Conservation (phyloP, 2,797 vertebrate species). For the Hypotaenidia philippensis region DNA sequence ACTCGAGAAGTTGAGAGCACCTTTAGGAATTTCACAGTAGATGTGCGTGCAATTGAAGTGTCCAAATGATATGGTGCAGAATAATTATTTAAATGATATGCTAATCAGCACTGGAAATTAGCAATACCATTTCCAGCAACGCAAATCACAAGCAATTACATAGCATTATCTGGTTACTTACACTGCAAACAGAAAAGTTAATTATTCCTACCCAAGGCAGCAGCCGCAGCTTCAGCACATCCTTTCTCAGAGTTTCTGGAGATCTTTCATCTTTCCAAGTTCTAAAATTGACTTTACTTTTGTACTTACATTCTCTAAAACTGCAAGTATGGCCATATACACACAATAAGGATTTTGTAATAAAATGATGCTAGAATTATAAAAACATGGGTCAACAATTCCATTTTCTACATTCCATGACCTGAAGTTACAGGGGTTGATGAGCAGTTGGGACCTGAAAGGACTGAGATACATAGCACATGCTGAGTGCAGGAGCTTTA, state of each 20-base stretch:
- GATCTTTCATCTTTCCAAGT: neutral
- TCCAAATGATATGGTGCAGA: slow-evolving; percentile 42
- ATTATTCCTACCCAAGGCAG: slow-evolving; percentile 29
- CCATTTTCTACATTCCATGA: neutral
- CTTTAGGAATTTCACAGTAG: slow-evolving; percentile 52
- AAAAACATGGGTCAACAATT: neutral
- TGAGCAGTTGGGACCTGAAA: neutral
- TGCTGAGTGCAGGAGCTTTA: neutral
- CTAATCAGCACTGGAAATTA: slow-evolving; percentile 64
- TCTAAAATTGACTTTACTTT: slow-evolving; percentile 22
- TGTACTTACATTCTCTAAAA: neutral
- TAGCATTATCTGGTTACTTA: slow-evolving; percentile 62
- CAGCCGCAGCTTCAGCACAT: neutral
- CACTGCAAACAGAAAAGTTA: slow-evolving; percentile 26
- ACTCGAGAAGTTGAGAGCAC: neutral
- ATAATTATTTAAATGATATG: slow-evolving; percentile 67
- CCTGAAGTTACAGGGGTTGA: neutral
- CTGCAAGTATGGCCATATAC: neutral
- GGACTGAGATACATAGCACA: neutral
- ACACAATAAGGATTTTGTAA: neutral
- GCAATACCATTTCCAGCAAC: slow-evolving; percentile 56
- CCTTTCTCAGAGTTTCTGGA: neutral
- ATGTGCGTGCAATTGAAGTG: slow-evolving; percentile 15
- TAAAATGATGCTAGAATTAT: neutral
- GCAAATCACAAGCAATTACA: slow-evolving; percentile 56